Conservation (phyloP, 1,140 invertebrate genomes). For the Maconellicoccus hirsutus region DNA sequence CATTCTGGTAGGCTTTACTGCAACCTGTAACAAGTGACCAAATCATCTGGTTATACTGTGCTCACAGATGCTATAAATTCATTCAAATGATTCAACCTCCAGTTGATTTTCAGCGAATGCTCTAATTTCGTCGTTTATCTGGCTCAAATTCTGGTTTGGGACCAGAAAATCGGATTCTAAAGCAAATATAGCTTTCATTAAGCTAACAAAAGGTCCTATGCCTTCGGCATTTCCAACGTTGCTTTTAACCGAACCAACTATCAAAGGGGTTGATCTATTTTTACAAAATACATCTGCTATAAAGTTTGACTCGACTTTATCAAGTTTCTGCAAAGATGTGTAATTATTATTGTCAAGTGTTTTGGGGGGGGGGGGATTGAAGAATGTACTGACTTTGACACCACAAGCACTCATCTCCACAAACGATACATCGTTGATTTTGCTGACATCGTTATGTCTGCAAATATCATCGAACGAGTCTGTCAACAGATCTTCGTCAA, state of each 20-base stretch:
- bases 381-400: slow-evolving; percentile 5
- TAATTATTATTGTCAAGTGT: background rate
- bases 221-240: slow-evolving; percentile 67
- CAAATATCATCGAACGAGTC: slow-evolving; percentile 40
- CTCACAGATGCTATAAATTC: too few relatives aligned
- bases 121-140: slow-evolving; percentile 39
- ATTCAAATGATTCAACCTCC: too few relatives aligned
- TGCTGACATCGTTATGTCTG: slow-evolving; percentile 37
- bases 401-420: slow-evolving; percentile 29
- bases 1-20: slow-evolving; percentile 41
- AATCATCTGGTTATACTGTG: too few relatives aligned
- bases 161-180: slow-evolving; percentile 30
- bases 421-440: slow-evolving; percentile 39
- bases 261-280: slow-evolving; percentile 40
- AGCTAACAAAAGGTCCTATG: slow-evolving; percentile 45
- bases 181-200: slow-evolving; percentile 41
- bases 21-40: slow-evolving; percentile 36
- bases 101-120: slow-evolving; percentile 35
- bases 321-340: slow-evolving; percentile 24
- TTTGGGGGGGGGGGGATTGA: background rate
- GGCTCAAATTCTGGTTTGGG: slow-evolving; percentile 30
- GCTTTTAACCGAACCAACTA: slow-evolving; percentile 62
- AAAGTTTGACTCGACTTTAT: slow-evolving; percentile 29
- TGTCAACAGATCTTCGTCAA: slow-evolving; percentile 49
- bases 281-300: slow-evolving; percentile 27